Evolutionary conservation across 1,140 invertebrate species (phyloP), one percentile per base, ranked within the genome.

Genomic region (Drosophila sulfurigaster): DNA sequence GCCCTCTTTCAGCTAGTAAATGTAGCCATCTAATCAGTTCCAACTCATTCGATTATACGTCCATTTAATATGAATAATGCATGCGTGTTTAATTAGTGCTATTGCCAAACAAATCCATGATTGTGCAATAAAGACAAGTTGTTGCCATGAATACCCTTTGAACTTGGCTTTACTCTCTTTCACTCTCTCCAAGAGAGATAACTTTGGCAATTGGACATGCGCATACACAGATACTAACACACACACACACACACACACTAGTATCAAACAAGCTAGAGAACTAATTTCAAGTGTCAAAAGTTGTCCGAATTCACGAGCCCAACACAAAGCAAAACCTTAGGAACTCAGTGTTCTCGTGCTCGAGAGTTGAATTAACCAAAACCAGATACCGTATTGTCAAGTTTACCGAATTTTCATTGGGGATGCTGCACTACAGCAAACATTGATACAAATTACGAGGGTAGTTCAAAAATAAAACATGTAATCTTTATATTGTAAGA

Each of bases 361-460:
- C 35, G 35, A 8, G 16, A 41, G 35, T 41, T 51, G 48, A 43
- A 54, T 64, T 64, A 38, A 64, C 32, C 20, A 20, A 54, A 28
- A 25, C 48, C 62, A 64, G 62, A 51, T 64, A 43, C 35, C 62
- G 35, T 64, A 28, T 51, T 52, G 62, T 41, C 49, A 64, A 64
- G 38, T 52, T 64, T 52, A 64, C 54, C 54, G 35, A 57, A 41
- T 41, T 57, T 25, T 20, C 54, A n/a, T 38, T 20, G 13, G 49
- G 32, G 8, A 52, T 35, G 48, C 32, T 20, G 10, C n/a, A 28
- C 48, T 51, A 48, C 49, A 64, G 51, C 48, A 10, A 25, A 4
- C 32, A 30, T 5, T 15, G 41, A 43, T 45, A 15, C 25, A 20
- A 43, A 11, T 13, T 0, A 48, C 62, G 62, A 64, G 62, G 62